Evolutionary conservation across 2,113 vertebrate genomes (phyloP).

Genomic region (Cebus imitator): DNA sequence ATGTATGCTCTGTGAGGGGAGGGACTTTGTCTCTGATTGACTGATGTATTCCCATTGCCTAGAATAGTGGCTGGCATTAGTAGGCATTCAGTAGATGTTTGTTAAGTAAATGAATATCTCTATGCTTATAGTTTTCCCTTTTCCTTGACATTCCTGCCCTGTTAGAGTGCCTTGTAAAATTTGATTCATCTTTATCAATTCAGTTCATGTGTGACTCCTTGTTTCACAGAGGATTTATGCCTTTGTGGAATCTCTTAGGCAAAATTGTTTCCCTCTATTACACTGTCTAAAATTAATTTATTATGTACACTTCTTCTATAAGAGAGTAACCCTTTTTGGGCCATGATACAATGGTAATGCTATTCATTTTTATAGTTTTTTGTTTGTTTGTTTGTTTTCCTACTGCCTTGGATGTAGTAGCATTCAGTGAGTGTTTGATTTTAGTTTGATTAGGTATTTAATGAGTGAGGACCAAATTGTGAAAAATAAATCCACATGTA

Average conservation of each 20-base stretch:
- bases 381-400: not conserved
- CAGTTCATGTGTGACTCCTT: not conserved
- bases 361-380: not conserved
- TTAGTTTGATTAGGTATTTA: slow-evolving; percentile 35
- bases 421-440: not conserved
- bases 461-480: slow-evolving; percentile 7
- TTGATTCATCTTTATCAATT: not conserved
- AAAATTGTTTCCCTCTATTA: slow-evolving; percentile 25
- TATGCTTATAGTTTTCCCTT: not conserved
- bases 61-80: not conserved
- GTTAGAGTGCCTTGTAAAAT: not conserved
- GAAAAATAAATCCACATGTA: not conserved
- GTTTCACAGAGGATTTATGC: not conserved
- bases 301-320: not conserved
- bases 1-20: not conserved
- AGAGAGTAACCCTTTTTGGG: not conserved
- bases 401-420: not conserved
- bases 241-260: not conserved
- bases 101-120: not conserved
- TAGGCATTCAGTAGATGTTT: not conserved
- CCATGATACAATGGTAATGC: not conserved
- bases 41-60: not conserved
- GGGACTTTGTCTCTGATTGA: not conserved
- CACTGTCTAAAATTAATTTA: not conserved
- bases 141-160: not conserved